Evolutionary conservation across 2,888 invertebrate genomes (phyloP), one percentile per base, ranked within the genome.

Genomic region (Rhamphomyia laevipes): DNA sequence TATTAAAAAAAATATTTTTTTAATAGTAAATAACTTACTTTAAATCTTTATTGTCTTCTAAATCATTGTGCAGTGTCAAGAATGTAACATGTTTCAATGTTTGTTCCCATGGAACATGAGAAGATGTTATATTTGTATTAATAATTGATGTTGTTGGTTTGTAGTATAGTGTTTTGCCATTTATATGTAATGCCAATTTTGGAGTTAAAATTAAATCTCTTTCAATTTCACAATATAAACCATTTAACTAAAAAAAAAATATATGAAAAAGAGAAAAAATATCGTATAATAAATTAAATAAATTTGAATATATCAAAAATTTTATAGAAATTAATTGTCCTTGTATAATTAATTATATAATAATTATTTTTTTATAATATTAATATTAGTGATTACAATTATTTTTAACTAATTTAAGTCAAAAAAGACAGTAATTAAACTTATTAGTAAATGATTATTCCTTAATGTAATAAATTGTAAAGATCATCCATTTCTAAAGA

Each of bases 21-120:
- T 23, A 40, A 17, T 17, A 21, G 4, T 16, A 38, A 17, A 12
- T 17, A 11, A 45, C 54, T 44, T 59, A 68, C 68, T 66, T 68
- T 16, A 64, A 48, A 54, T 67, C 63, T 17, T 60, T 60, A 3
- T 56, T 58, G 5, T 58, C 52, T 6, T 60, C 60, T n/a, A 61
- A 56, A 51, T 65, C 59, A 30, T 64, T 61, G 40, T 65, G 65
- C 12, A 84, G 71, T 2, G 82, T 78, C 55, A 83, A 72, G 59
- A 78, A 80, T 7, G 79, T 77, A 53, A 83, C 80, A 67, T 83
- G 82, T 51, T 80, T 74, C 33, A 84, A 64, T 3, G 82, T 81
- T 50, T 77, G 75, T 63, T 82, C 81, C 84, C 84, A 84, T 58
- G 75, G 73, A 6, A 59, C 58, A 48, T 47, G 9, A 15, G 10